Conservation (phyloP, 2,113 vertebrate genomes). For the Thinocorus orbignyianus region DNA sequence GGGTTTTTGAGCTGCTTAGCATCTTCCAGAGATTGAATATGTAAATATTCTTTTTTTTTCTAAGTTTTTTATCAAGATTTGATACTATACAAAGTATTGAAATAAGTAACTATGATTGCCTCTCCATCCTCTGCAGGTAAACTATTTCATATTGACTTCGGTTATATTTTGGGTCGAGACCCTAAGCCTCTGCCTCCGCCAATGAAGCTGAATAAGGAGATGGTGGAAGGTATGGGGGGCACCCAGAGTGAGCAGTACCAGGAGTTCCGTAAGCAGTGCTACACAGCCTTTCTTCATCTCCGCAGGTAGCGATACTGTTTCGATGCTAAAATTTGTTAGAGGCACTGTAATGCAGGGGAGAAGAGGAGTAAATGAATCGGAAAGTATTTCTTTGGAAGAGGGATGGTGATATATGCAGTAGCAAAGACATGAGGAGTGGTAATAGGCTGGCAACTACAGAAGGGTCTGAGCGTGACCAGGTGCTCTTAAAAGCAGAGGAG, state of each 20-base stretch:
- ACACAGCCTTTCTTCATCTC: slow-evolving; percentile 96
- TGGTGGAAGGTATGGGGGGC: slow-evolving; percentile 99
- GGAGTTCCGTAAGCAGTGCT: slow-evolving; percentile 98
- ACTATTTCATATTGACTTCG: slow-evolving; percentile 99
- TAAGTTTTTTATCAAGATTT: neutral
- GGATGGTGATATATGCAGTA: too few species aligned
- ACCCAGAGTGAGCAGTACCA: slow-evolving; percentile 99
- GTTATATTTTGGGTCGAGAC: slow-evolving; percentile 96
- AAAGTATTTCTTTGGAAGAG: neutral
- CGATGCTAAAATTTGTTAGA: neutral
- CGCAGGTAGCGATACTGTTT: slow-evolving; percentile 77
- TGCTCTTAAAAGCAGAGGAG: too few species aligned
- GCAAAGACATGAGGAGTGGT: too few species aligned
- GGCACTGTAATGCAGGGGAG: neutral
- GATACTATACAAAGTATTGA: neutral
- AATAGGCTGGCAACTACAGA: too few species aligned
- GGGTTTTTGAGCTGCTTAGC: neutral
- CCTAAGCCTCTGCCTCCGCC: slow-evolving; percentile 96
- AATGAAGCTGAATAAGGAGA: slow-evolving; percentile 99
- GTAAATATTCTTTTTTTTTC: neutral
- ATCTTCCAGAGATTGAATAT: neutral
- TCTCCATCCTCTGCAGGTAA: slow-evolving; percentile 80
- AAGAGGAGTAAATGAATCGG: neutral
- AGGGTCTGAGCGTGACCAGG: too few species aligned
- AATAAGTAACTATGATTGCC: neutral